Base-by-base conservation (phyloP, 2,113 vertebrate genomes). In the Proterorhinus semilunaris region DNA sequence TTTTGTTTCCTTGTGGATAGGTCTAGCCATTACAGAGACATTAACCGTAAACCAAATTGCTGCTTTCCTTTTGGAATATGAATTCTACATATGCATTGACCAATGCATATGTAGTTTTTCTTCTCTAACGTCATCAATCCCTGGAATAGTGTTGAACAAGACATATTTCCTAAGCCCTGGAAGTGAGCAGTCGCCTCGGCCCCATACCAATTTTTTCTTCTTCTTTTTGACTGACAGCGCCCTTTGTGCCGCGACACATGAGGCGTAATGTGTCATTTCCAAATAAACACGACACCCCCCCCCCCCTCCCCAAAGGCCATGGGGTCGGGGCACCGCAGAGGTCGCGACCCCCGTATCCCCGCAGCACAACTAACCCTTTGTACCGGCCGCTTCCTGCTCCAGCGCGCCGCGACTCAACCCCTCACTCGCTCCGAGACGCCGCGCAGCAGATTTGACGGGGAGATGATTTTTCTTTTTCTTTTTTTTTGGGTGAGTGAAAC, bases 401-500 rank as follows among this genome's bases (percentile, higher is more conserved):
- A 86, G 75, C 69, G 86, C 82, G 78, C 87, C 27, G 27, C 27
- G 27, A 36, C 27, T 36, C 27, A 36, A 36, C 27, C 27, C 27
- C 27, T 3, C 27, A 4, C 27, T 36, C 27, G 27, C 27, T 36
- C 27, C 27, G 27, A 36, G 27, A 93, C 93, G 93, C 92, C 93
- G 89, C 71, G 89, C 89, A 90, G 51, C 10, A 58, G 55, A 58
- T 58, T 92, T 91, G 91, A 89, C 91, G 87, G 91, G 92, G 92
- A 94, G 93, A 95, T 93, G 92, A 93, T 93, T 94, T 95, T 96
- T 21, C 27, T 36, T 36, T 5, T 36, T 36, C 27, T 36, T 36
- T 36, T 36, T 36, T 36, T 36, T 36, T 36, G 27, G 4, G 94
- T 93, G 94, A 95, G 94, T 93, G 92, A 95, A 96, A 92, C 93